phyloP scores from a whole-genome alignment of 2,113 vertebrate species.

The Piprites chloris region DNA sequence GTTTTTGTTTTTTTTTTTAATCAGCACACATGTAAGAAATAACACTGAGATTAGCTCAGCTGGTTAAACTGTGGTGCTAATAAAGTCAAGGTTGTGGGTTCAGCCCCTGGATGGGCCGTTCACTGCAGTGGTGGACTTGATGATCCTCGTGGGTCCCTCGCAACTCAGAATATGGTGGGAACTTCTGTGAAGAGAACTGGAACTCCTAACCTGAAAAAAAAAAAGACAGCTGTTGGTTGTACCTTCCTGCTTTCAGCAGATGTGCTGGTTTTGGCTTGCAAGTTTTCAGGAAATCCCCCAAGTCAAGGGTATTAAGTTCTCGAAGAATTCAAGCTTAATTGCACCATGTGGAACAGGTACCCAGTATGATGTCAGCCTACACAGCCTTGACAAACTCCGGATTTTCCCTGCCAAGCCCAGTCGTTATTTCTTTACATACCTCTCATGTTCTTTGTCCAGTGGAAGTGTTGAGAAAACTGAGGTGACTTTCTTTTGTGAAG shows the following conservation, averaged over 20 bases:
- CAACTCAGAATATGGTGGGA: neutral
- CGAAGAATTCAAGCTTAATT: neutral
- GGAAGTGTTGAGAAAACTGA: neutral
- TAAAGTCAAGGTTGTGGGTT: neutral
- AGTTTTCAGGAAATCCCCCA: neutral
- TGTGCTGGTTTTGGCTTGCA: neutral
- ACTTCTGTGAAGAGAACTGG: neutral
- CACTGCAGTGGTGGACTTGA: neutral
- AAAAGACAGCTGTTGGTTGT: neutral
- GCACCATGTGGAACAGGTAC: neutral
- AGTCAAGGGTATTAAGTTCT: neutral
- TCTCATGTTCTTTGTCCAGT: neutral
- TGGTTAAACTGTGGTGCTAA: neutral
- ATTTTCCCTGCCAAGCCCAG: neutral
- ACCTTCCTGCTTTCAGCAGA: neutral
- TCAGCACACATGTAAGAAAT: fast-evolving
- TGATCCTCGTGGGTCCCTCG: neutral
- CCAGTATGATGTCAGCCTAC: neutral
- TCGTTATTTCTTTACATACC: neutral
- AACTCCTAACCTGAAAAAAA: neutral
- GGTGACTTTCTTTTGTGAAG: neutral
- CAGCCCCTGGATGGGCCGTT: neutral
- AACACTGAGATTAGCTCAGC: neutral
- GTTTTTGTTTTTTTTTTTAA: neutral
- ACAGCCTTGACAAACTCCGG: neutral